Percentiles rank a stretch among this genome's conserved stretches.
Conservation (phyloP, 2,888 invertebrate species). For the Thecocarcelia acutangulata region DNA sequence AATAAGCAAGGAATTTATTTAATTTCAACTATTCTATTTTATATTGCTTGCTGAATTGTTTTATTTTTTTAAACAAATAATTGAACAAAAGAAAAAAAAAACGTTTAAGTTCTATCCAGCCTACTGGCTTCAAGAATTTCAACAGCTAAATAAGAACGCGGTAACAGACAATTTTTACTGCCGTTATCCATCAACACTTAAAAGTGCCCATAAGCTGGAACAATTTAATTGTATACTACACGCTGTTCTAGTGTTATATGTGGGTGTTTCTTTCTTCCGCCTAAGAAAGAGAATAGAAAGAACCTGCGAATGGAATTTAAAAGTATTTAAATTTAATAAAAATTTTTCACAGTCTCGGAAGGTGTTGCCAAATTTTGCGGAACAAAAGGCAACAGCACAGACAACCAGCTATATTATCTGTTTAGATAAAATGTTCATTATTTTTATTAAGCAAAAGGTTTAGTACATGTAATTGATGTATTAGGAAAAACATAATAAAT, state of each 20-base stretch:
- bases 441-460: too few species aligned
- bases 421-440: too few species aligned
- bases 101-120: constrained; percentile 55
- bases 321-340: constrained; percentile 36
- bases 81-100: too few species aligned
- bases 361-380: constrained; percentile 31
- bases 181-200: constrained; percentile 17
- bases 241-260: constrained; percentile 54
- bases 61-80: neutral
- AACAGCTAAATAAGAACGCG: constrained; percentile 32
- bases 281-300: neutral
- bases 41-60: constrained; percentile 5
- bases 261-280: constrained; percentile 54
- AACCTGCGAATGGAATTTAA: too few species aligned
- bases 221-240: constrained; percentile 62
- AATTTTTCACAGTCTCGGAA: constrained; percentile 2
- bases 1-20: constrained; percentile 48
- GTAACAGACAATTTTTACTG: constrained; percentile 2
- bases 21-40: constrained; percentile 61
- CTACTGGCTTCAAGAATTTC: constrained; percentile 57
- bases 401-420: too few species aligned
- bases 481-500: too few species aligned
- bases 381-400: too few species aligned
- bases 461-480: too few species aligned
- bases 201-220: constrained; percentile 62